Evolutionary conservation across 23 tunicate genomes (phyloP).

Genomic region (Botrylloides violaceus): DNA sequence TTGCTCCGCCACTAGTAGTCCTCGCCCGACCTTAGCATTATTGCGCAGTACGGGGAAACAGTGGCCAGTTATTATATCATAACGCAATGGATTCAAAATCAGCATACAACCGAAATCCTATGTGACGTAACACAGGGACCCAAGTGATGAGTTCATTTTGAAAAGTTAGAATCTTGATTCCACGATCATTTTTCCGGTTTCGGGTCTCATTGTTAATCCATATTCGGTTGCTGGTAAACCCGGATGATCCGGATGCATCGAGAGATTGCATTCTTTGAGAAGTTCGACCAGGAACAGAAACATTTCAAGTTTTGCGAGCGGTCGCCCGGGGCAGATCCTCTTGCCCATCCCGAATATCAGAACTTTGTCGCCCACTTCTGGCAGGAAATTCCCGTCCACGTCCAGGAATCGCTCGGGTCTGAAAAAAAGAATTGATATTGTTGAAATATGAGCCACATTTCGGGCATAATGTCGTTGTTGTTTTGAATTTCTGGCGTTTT

Average conservation of each 20-base stretch:
- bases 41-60: too few species aligned
- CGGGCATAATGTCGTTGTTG: too few species aligned
- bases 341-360: slow-evolving; percentile 53
- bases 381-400: slow-evolving; percentile 20
- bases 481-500: too few species aligned
- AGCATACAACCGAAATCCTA: too few species aligned
- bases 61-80: too few species aligned
- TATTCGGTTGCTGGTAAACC: slow-evolving; percentile 25
- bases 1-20: too few species aligned
- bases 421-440: not conserved
- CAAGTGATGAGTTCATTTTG: too few species aligned
- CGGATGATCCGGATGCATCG: slow-evolving; percentile 22
- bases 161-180: not conserved
- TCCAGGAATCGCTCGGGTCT: slow-evolving; percentile 52
- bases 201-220: slow-evolving; percentile 26
- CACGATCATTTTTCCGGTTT: slow-evolving; percentile 18
- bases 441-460: too few species aligned
- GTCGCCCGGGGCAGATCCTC: slow-evolving; percentile 54
- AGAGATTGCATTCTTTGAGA: slow-evolving; percentile 6
- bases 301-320: slow-evolving; percentile 37
- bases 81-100: too few species aligned
- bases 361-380: slow-evolving; percentile 33
- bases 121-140: too few species aligned
- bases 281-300: slow-evolving; percentile 22
- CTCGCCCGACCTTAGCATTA: too few species aligned